Percentiles rank a stretch among this genome's conserved stretches.
Conservation (phyloP, 2,113 vertebrate genomes). For the Neoarius graeffei region DNA sequence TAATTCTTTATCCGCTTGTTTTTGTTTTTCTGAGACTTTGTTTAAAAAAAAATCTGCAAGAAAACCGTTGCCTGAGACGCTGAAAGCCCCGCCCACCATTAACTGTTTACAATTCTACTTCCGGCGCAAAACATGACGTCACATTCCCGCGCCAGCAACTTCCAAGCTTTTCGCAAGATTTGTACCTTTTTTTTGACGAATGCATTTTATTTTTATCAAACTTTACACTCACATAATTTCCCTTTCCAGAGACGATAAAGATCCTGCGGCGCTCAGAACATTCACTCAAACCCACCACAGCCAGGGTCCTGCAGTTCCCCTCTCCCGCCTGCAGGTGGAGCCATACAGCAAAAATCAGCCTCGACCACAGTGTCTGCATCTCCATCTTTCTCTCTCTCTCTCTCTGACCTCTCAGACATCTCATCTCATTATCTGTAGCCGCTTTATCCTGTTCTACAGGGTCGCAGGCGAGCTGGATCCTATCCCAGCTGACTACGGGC, state of each 20-base stretch:
- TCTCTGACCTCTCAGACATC: too few relatives aligned
- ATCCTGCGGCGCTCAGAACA: too few relatives aligned
- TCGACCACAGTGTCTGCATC: neutral
- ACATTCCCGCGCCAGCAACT: neutral
- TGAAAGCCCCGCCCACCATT: conserved; percentile 64
- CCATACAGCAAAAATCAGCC: neutral
- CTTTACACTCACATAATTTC: neutral
- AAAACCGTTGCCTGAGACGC: conserved; percentile 31
- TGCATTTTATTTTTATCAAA: neutral
- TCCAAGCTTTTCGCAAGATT: neutral
- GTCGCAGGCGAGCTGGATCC: too few relatives aligned
- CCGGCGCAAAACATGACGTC: conserved; percentile 56
- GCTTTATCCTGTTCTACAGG: too few relatives aligned
- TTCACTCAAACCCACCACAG: too few relatives aligned
- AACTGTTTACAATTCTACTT: conserved; percentile 50
- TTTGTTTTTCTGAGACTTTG: neutral
- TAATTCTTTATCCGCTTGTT: neutral
- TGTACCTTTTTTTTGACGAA: too few relatives aligned
- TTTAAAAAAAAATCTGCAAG: conserved; percentile 44
- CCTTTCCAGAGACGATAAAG: neutral
- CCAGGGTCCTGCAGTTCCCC: neutral
- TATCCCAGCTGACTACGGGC: too few relatives aligned
- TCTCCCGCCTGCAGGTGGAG: neutral
- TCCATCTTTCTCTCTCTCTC: too few relatives aligned
- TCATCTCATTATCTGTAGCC: too few relatives aligned